Percentiles rank a stretch among this genome's conserved stretches.
Conservation (phyloP, 2,797 vertebrate genomes). For the Nannoperca australis region DNA sequence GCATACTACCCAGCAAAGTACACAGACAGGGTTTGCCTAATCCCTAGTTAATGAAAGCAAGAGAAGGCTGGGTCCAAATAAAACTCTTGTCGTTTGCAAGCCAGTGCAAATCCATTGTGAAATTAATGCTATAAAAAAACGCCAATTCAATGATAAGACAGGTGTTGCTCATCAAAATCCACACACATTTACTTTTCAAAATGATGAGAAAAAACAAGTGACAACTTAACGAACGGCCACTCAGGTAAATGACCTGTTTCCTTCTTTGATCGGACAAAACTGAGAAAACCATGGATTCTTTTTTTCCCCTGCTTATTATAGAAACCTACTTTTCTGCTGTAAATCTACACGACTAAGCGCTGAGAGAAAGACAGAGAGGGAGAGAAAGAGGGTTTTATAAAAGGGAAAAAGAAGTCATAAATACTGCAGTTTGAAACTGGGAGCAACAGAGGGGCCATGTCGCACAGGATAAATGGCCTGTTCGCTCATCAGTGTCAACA, state of each 20-base stretch:
- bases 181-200: conserved; percentile 21
- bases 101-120: conserved; percentile 46
- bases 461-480: conserved; percentile 32
- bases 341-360: neutral
- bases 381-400: neutral
- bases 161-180: conserved; percentile 34
- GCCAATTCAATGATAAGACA: conserved; percentile 28
- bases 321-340: neutral
- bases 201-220: neutral
- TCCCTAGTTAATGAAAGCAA: conserved; percentile 71
- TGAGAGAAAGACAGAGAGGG: neutral
- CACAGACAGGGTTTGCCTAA: conserved; percentile 57
- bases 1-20: conserved; percentile 16
- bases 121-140: conserved; percentile 56
- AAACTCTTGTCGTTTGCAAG: conserved; percentile 50
- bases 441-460: conserved; percentile 32
- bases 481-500: conserved; percentile 42
- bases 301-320: conserved; percentile 15
- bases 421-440: conserved; percentile 27
- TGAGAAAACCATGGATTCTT: neutral
- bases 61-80: conserved; percentile 43
- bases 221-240: neutral
- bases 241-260: conserved; percentile 11
- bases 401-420: conserved; percentile 28
- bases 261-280: neutral